Conservation (phyloP, 2,888 invertebrate species). For the Megastigmus dorsalis region DNA sequence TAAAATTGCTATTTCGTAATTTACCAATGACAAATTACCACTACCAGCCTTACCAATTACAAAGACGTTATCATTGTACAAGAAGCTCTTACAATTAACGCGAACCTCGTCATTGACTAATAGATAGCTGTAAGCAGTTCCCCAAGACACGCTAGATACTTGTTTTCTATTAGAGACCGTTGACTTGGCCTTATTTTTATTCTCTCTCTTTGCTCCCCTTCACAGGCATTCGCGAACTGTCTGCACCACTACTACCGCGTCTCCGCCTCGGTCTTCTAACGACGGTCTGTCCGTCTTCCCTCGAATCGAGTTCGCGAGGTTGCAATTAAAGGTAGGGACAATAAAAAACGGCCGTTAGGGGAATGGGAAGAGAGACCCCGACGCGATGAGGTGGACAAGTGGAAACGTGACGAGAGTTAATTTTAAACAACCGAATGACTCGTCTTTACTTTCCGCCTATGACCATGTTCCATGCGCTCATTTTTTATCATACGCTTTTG, state of each 20-base stretch:
- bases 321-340: conserved; percentile 34
- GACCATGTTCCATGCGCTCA: too few relatives aligned
- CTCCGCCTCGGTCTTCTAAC: too few relatives aligned
- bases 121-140: too few relatives aligned
- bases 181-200: neutral
- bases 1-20: too few relatives aligned
- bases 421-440: conserved; percentile 11
- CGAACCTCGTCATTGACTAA: neutral
- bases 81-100: neutral
- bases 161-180: neutral
- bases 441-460: too few relatives aligned
- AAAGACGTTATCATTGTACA: neutral
- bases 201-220: neutral
- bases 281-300: too few relatives aligned
- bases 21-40: too few relatives aligned
- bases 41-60: neutral
- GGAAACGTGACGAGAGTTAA: conserved; percentile 43
- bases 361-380: too few relatives aligned
- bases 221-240: too few relatives aligned
- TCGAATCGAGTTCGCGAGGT: neutral
- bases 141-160: neutral
- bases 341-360: conserved; percentile 22
- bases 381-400: conserved; percentile 20
- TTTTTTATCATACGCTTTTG: too few relatives aligned
- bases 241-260: neutral